These are phyloP conservation scores for Lamellibrachia satsuma DNA, from an alignment of 2,888 invertebrate species.

Conservation along the genomic window DNA sequence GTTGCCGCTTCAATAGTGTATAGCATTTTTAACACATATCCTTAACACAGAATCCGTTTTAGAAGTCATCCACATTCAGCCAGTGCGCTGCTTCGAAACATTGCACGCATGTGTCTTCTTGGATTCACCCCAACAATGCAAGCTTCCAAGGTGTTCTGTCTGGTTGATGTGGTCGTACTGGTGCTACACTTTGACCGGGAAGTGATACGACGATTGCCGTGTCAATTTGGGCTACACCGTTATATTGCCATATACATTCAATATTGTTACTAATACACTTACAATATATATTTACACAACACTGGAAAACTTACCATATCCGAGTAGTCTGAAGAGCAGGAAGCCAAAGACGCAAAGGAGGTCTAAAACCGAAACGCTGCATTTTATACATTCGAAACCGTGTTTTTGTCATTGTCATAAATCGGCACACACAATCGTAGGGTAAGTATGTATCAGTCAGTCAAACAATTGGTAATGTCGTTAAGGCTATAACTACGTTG, in stretches of 20 bases:
- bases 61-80: not conserved
- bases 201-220: not conserved
- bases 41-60: not conserved
- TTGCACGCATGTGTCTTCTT: not conserved
- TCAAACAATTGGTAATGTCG: too few relatives aligned
- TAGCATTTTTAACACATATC: too few relatives aligned
- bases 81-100: not conserved
- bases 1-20: too few relatives aligned
- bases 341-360: not conserved
- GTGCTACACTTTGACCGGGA: not conserved
- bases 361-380: not conserved
- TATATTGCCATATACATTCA: too few relatives aligned
- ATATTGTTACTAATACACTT: too few relatives aligned
- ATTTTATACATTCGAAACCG: not conserved
- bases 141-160: not conserved
- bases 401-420: not conserved
- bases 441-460: too few relatives aligned
- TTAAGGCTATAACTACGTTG: too few relatives aligned
- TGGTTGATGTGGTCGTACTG: not conserved
- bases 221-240: not conserved
- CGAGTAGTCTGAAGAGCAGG: not conserved
- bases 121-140: not conserved
- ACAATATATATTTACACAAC: not conserved
- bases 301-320: not conserved
- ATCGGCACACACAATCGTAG: too few relatives aligned